phyloP scores from a whole-genome alignment of 53 echinoderm and acorn worm species.

The Henricia sp. region DNA sequence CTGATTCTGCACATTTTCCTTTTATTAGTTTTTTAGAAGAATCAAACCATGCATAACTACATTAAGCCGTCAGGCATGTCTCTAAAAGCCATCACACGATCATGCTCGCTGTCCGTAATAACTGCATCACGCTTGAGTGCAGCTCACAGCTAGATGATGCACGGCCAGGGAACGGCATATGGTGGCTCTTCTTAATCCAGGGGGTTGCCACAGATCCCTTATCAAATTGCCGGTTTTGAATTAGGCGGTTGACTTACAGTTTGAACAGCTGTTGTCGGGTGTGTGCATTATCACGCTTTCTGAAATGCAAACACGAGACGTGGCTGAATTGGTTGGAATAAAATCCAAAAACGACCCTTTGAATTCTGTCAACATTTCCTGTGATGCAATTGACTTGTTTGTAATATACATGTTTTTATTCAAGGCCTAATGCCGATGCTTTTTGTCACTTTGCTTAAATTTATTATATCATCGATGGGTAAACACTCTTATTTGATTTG shows the following conservation, averaged over 20 bases:
- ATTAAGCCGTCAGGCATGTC: not conserved
- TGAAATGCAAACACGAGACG: too few relatives aligned
- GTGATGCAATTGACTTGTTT: too few relatives aligned
- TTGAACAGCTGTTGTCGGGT: slow-evolving; percentile 49
- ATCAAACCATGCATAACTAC: slow-evolving; percentile 19
- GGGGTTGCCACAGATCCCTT: not conserved
- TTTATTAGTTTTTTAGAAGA: not conserved
- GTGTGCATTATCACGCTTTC: too few relatives aligned
- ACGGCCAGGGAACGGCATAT: slow-evolving; percentile 17
- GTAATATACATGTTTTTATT: too few relatives aligned
- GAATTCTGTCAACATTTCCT: too few relatives aligned
- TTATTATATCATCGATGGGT: too few relatives aligned
- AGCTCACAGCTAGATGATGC: slow-evolving; percentile 19
- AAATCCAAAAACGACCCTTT: too few relatives aligned
- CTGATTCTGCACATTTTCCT: too few relatives aligned
- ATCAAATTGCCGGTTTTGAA: not conserved
- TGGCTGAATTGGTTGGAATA: too few relatives aligned
- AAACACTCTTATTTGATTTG: too few relatives aligned
- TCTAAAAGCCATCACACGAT: not conserved
- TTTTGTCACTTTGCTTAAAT: too few relatives aligned
- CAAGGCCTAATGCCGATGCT: too few relatives aligned
- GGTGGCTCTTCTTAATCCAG: slow-evolving; percentile 48
- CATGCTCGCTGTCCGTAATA: slow-evolving; percentile 31
- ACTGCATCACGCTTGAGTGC: slow-evolving; percentile 35
- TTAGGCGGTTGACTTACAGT: slow-evolving; percentile 1